A percentile compares a stretch with the other conserved stretches of the same genome.
phyloP scores from a whole-genome alignment of 30 jellyfish, hydroid and myxozoan species.

The Aurelia aurita region DNA sequence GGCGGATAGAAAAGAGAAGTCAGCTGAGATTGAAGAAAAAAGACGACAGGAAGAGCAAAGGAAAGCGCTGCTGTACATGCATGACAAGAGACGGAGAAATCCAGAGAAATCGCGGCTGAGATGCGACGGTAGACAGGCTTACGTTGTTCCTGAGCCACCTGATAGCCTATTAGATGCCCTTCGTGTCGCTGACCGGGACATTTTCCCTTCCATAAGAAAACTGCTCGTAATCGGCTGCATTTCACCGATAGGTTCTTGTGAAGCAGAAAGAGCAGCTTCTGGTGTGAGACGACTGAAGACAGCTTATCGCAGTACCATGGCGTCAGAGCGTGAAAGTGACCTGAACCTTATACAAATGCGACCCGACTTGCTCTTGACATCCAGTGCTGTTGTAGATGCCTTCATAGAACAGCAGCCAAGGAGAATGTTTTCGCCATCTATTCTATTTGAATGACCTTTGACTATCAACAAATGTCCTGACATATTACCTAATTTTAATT shows the following conservation, averaged over 20 bases:
- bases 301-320: conserved; percentile 61
- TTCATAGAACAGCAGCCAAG: no score
- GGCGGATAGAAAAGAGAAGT: conserved; percentile 32
- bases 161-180: conserved; percentile 58
- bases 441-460: no score
- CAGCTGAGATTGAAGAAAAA: conserved; percentile 45
- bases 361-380: conserved; percentile 13
- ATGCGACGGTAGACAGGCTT: conserved; percentile 58
- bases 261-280: conserved; percentile 43
- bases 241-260: conserved; percentile 35
- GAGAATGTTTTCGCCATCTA: no score
- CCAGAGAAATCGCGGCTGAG: conserved; percentile 60
- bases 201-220: conserved; percentile 20
- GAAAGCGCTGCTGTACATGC: conserved; percentile 42
- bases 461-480: no score
- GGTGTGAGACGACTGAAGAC: conserved; percentile 42
- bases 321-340: conserved; percentile 57
- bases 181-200: conserved; percentile 57
- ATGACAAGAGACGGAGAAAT: conserved; percentile 55
- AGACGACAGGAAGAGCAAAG: conserved; percentile 47
- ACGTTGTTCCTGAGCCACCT: conserved; percentile 50
- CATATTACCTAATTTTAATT: no score
- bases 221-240: conserved; percentile 54
- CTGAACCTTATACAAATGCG: conserved; percentile 47
- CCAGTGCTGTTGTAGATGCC: no score